Evolutionary conservation across 2,888 invertebrate species (phyloP).

Genomic region (Emmelina monodactyla): DNA sequence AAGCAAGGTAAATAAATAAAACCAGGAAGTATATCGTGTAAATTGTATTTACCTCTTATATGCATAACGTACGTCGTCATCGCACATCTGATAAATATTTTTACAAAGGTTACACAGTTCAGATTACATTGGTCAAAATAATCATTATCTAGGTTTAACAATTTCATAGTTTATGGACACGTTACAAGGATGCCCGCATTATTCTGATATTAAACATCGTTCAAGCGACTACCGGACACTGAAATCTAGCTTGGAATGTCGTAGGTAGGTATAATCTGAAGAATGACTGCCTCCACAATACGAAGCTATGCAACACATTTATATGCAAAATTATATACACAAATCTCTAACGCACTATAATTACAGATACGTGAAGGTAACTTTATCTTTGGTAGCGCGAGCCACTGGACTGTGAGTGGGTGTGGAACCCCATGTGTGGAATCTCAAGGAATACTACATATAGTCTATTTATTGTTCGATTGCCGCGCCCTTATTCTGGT

Average conservation of each 20-base stretch:
- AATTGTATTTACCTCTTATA: constrained; percentile 65
- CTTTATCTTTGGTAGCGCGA: constrained; percentile 64
- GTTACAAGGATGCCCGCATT: no score
- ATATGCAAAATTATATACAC: constrained; percentile 52
- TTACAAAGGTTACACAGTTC: constrained; percentile 61
- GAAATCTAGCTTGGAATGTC: no score
- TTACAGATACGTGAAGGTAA: constrained; percentile 56
- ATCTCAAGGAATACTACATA: no score
- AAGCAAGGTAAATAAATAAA: constrained; percentile 39
- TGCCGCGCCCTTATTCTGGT: no score
- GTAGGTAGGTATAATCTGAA: no score
- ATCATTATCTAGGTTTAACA: constrained; percentile 46
- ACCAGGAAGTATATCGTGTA: constrained; percentile 46
- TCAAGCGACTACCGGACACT: no score
- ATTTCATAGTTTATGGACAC: constrained; percentile 25
- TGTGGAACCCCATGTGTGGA: no score
- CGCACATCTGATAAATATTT: constrained; percentile 53
- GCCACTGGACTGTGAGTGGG: constrained; percentile 36
- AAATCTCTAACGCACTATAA: constrained; percentile 47
- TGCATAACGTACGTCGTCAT: constrained; percentile 54
- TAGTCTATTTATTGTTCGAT: no score
- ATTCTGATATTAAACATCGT: no score
- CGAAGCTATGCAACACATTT: constrained; percentile 51
- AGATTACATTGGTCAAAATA: constrained; percentile 64
- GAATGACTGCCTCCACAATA: no score